Evolutionary conservation across 2,113 vertebrate species (phyloP).

Genomic region (Gymnarchus niloticus): DNA sequence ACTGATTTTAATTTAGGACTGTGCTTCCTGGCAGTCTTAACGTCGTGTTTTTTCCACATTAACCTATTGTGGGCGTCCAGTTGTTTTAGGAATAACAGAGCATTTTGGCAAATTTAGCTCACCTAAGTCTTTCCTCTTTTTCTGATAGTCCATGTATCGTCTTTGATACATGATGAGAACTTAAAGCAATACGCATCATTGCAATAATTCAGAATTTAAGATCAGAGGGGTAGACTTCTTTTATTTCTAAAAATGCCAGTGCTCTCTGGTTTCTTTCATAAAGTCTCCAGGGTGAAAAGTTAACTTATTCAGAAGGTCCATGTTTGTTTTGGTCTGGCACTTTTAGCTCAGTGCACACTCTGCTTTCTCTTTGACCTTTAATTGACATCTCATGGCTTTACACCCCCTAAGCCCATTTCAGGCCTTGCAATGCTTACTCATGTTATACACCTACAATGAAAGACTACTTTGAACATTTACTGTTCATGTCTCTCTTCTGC

Average conservation of each 20-base stretch:
- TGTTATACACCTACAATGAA: neutral
- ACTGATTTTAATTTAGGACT: neutral
- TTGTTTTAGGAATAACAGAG: neutral
- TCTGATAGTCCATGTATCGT: neutral
- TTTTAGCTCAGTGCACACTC: neutral
- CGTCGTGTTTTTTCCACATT: neutral
- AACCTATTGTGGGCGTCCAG: neutral
- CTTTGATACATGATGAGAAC: neutral
- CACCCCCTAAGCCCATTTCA: neutral
- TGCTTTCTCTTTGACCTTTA: neutral
- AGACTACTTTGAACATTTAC: neutral
- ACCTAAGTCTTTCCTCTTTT: constrained; percentile 10
- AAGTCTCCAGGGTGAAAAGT: constrained; percentile 4
- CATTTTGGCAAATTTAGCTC: neutral
- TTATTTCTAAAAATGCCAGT: neutral
- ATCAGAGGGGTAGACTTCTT: neutral
- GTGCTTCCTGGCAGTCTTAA: neutral
- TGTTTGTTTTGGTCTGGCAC: neutral
- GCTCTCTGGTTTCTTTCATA: neutral
- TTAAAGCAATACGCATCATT: neutral
- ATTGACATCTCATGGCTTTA: neutral
- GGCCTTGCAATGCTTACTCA: neutral
- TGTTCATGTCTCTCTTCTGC: neutral
- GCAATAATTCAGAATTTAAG: neutral
- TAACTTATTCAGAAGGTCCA: neutral